Base-by-base conservation (phyloP, 2,888 invertebrate species). In the Tanytarsus gracilentus region DNA sequence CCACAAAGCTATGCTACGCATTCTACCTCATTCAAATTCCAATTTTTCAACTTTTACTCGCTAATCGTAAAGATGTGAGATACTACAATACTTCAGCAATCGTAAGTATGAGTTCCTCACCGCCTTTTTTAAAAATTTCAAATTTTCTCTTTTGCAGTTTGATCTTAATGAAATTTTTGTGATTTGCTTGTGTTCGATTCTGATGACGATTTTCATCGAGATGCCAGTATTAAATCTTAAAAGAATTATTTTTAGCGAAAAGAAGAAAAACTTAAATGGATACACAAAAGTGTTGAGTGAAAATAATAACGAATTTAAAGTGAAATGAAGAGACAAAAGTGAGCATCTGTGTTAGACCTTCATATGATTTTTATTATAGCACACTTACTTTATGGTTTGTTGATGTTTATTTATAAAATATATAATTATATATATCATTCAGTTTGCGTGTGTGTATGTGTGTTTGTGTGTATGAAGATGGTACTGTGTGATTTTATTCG, bases 1-100 rank as follows among this genome's bases (percentile, higher is more conserved):
- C 55, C 66, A 84, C 85, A 9, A 79, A 81, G 67, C 73, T 85
- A 11, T 83, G 84, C 33, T 85, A 85, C 67, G 80, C 83, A 29
- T 76, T 84, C 59, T 85, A 85, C 67, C 71, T 85, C 62, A 83
- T 83, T 21, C 85, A 85, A 68, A 85, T 85, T 66, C 84, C 85
- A 4, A 78, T 84, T 61, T 85, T 81, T 67, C 55, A 55, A 40
- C 11, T 55, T 4, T 14, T 11, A 18, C 25, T 55, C 18, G 55
- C 55, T 6, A 55, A 55, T 7, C 39, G 21, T n/a, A 39, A 16
- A 16, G 40, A 55, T 25, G 9, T 55, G 25, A 2, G 40, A 2
- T 40, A 33, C 40, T 26, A n/a, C 8, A 39, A 11, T 25, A 11
- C 4, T 16, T 14, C 14, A 25, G 39, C 55, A 11, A 40, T 55